Base-by-base conservation (phyloP, 1,140 invertebrate genomes). In the Grapholita molesta region DNA sequence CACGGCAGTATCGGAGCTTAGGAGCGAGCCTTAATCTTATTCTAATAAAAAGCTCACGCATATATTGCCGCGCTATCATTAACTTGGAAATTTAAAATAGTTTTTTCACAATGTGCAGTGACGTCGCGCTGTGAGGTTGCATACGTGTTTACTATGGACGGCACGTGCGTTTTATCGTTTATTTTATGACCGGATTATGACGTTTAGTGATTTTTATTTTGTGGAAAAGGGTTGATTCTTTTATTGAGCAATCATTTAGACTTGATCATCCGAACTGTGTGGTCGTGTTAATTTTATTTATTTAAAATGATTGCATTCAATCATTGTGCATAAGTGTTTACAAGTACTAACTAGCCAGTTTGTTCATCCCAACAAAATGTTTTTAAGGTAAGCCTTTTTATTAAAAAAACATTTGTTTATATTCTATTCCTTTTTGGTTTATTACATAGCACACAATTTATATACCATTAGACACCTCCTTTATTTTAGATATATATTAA, bases 41-140 rank as follows among this genome's bases (percentile, higher is more conserved):
- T 90, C 83, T 83, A 85, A 88, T 89, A 89, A 91, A 90, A 90
- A 91, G 86, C 84, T 88, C 70, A 87, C 89, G 88, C 84, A 85
- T 82, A 84, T 84, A 85, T 86, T 83, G 82, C 84, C 86, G 88
- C 77, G 78, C 70, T 83, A 71, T 84, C 78, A 78, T 85, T 86
- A 72, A 73, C 42, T 76, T 82, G 74, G 57, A 78, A 81, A 79
- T 82, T 82, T 81, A 74, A 74, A 86, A 81, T 79, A 79, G 74
- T 84, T 86, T 88, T 87, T 89, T 85, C 82, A 79, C 73, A 70
- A 71, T 67, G 73, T 55, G 69, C 75, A 42, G 64, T 65, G 66
- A 42, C 67, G 70, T 70, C 75, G 69, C 76, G 76, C 48, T 82
- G 84, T 84, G 86, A 79, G 80, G 82, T 81, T 80, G 76, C 72